Evolutionary conservation across 2,888 invertebrate genomes (phyloP).

Genomic region (Girardia tigrina): DNA sequence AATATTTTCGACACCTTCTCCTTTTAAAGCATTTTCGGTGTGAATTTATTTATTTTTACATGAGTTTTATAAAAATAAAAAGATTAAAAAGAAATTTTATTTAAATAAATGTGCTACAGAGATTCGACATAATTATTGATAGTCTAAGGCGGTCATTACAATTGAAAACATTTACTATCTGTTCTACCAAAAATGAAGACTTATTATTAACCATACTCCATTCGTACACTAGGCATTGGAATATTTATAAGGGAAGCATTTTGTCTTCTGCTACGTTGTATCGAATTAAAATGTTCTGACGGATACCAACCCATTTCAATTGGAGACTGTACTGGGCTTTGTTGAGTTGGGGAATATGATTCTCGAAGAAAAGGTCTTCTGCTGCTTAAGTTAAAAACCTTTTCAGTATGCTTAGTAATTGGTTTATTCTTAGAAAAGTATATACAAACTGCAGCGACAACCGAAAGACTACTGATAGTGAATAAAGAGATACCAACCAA

Average conservation of each 20-base stretch:
- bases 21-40: no score
- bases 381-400: background rate
- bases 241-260: background rate
- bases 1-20: no score
- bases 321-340: background rate
- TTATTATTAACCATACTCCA: no score
- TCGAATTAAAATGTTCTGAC: background rate
- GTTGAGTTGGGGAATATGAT: background rate
- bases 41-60: no score
- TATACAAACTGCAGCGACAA: background rate
- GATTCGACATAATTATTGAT: no score
- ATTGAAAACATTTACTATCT: no score
- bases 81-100: no score
- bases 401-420: background rate
- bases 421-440: background rate
- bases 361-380: background rate
- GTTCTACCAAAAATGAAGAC: no score
- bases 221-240: background rate
- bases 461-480: background rate
- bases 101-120: no score
- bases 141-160: no score
- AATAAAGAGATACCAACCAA: background rate
- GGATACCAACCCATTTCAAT: background rate
- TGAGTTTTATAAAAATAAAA: no score
- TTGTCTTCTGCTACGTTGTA: background rate